Evolutionary conservation across 2,888 invertebrate genomes (phyloP).

Genomic region (Erebia epiphron): DNA sequence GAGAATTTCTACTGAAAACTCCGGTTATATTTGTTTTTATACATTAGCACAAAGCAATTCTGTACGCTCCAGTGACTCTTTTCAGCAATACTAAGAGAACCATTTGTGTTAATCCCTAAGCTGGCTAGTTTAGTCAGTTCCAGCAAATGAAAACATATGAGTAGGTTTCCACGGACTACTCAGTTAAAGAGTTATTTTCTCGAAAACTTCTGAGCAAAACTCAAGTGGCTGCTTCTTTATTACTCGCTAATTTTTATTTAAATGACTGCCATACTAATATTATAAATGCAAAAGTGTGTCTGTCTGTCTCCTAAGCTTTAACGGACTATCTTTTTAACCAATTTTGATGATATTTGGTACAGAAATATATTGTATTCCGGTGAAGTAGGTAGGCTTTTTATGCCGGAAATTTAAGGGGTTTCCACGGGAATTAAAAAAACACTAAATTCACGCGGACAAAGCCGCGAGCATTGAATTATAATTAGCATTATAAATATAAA

Average conservation of each 20-base stretch:
- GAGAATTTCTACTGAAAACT: conserved; percentile 5
- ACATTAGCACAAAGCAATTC: conserved; percentile 38
- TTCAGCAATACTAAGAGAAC: conserved; percentile 43
- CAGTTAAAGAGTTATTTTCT: conserved; percentile 11
- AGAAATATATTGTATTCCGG: too few species aligned
- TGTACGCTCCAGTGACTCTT: conserved; percentile 37
- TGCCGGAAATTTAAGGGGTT: too few species aligned
- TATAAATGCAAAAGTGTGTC: too few species aligned
- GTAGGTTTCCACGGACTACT: conserved; percentile 35
- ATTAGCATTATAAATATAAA: too few species aligned
- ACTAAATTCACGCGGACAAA: too few species aligned
- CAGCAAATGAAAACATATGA: conserved; percentile 46
- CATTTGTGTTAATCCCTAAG: conserved; percentile 50
- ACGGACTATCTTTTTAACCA: too few species aligned
- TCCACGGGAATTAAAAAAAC: too few species aligned
- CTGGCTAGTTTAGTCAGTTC: conserved; percentile 45
- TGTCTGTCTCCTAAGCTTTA: too few species aligned
- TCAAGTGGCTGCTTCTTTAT: neutral
- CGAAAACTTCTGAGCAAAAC: neutral
- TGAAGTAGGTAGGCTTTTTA: too few species aligned
- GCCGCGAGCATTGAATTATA: too few species aligned
- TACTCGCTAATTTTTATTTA: neutral
- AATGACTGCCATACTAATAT: neutral
- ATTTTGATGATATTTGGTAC: too few species aligned
- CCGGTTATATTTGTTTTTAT: conserved; percentile 3